Percentiles rank a stretch among this genome's conserved stretches.
These are phyloP conservation scores for Pectinophora gossypiella DNA, from an alignment of 1,140 invertebrate species.

Conservation along the genomic window DNA sequence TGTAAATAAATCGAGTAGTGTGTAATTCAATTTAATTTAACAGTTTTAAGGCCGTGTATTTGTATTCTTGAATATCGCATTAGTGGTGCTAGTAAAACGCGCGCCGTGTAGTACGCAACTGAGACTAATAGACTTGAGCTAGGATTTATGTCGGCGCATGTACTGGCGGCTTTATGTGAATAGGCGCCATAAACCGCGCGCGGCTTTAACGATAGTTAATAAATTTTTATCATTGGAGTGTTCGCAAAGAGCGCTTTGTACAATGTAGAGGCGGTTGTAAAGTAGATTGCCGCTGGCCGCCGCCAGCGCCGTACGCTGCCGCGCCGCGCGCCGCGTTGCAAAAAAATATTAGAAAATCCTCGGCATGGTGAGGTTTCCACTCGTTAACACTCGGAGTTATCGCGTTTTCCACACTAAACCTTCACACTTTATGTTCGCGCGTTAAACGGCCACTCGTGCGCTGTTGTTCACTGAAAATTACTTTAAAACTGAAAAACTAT, in stretches of 20 bases:
- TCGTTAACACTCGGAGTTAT: slow-evolving; percentile 41
- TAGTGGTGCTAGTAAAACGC: slow-evolving; percentile 25
- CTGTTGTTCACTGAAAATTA: slow-evolving; percentile 30
- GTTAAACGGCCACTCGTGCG: slow-evolving; percentile 24
- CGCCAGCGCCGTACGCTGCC: slow-evolving; percentile 16
- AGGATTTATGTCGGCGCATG: slow-evolving; percentile 53
- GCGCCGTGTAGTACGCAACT: slow-evolving; percentile 26
- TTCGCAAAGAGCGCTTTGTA: slow-evolving; percentile 22
- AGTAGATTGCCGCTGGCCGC: slow-evolving; percentile 8
- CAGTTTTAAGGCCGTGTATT: slow-evolving; percentile 21
- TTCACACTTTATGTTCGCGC: slow-evolving; percentile 34
- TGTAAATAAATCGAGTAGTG: slow-evolving; percentile 17
- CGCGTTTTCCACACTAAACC: slow-evolving; percentile 32
- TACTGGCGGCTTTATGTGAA: slow-evolving; percentile 48
- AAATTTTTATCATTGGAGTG: slow-evolving; percentile 64
- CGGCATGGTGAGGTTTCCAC: slow-evolving; percentile 37
- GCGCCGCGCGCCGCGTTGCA: not conserved
- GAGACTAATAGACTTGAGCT: slow-evolving; percentile 45
- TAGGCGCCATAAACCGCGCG: slow-evolving; percentile 48
- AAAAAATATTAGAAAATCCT: slow-evolving; percentile 12
- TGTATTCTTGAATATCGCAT: slow-evolving; percentile 26
- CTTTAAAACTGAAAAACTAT: slow-evolving; percentile 6
- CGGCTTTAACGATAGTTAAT: slow-evolving; percentile 62
- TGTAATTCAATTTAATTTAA: slow-evolving; percentile 33
- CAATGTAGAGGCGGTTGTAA: slow-evolving; percentile 16